Base-by-base conservation (phyloP, 2,113 vertebrate genomes). In the Gymnobelideus leadbeateri region DNA sequence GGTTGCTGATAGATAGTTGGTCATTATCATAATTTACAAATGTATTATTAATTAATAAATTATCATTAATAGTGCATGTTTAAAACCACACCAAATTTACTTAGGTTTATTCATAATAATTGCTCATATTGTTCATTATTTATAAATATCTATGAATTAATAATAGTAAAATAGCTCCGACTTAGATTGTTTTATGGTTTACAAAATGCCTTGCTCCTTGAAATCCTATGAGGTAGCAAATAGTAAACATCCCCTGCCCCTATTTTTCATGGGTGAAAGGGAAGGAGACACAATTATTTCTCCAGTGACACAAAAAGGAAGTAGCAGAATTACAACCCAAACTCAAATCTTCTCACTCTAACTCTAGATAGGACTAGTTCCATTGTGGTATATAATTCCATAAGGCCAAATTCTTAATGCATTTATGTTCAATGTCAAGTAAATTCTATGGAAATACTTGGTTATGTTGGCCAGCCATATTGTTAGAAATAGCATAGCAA, bases 361-460 rank as follows among this genome's bases (percentile, higher is more conserved):
- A 6, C 12, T 77, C 19, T 77, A 77, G 47, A 49, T 49, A 49
- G 68, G 3, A 77, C 68, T 43, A 1, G 37, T 77, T 77, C 68
- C 16, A 2, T 77, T 68, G 19, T 77, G 68, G 68, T 77, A 1
- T 16, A 21, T n/a, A 57, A 91, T 61, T 43, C 25, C 89, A 9
- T 26, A 84, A 90, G 16, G 89, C 89, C 19, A 91, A 19, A 54
- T 91, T 31, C 51, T 68, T 19, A 37, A 49, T 77, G 11, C 24
- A 23, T 46, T 49, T 90, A 96, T 49, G 93, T 49, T 10, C 16
- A 92, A 96, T 93, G 31, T 89, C 89, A 95, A 92, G 8, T 47
- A 93, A 92, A 91, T 49, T 53, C 28, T 95, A 16, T 23, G 14
- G 53, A 92, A 95, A 91, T 89, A 43, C 14, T 2, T 43, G 37